A percentile compares a stretch with the other conserved stretches of the same genome.
Conservation (phyloP, 2,797 vertebrate species). For the Adrianichthys oophorus region DNA sequence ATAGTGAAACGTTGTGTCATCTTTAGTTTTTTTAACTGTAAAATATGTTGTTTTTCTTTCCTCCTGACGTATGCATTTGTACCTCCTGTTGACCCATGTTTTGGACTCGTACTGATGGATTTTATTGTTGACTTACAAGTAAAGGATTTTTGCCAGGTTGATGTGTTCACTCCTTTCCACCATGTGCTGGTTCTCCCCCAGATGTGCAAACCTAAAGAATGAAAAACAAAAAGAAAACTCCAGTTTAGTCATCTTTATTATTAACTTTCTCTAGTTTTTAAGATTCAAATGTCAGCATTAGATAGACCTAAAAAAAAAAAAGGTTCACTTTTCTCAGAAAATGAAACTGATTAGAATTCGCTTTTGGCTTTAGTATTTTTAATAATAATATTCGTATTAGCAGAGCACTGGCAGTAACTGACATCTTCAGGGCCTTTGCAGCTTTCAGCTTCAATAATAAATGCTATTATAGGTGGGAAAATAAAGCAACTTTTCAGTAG, state of each 20-base stretch:
- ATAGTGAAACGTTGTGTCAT: no score
- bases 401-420: conserved; percentile 33
- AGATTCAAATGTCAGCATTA: conserved; percentile 26
- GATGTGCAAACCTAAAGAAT: conserved; percentile 85
- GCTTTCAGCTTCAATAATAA: conserved; percentile 53
- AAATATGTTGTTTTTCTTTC: no score
- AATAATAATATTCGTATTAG: conserved; percentile 68
- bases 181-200: conserved; percentile 89
- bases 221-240: conserved; percentile 2
- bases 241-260: conserved; percentile 1
- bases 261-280: conserved; percentile 10
- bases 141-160: conserved; percentile 80
- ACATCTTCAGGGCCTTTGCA: conserved; percentile 52
- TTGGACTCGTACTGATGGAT: neutral
- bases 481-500: conserved; percentile 47
- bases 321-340: conserved; percentile 36
- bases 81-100: neutral
- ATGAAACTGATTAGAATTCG: conserved; percentile 22
- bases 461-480: conserved; percentile 32
- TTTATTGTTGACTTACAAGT: conserved; percentile 83
- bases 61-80: no score
- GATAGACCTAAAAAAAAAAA: conserved; percentile 5
- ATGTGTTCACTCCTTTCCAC: conserved; percentile 81
- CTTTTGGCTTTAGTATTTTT: conserved; percentile 55
- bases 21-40: no score